Evolutionary conservation across 2,888 invertebrate species (phyloP), one percentile per base, ranked within the genome.

Genomic region (Drosophila suboccidentalis): DNA sequence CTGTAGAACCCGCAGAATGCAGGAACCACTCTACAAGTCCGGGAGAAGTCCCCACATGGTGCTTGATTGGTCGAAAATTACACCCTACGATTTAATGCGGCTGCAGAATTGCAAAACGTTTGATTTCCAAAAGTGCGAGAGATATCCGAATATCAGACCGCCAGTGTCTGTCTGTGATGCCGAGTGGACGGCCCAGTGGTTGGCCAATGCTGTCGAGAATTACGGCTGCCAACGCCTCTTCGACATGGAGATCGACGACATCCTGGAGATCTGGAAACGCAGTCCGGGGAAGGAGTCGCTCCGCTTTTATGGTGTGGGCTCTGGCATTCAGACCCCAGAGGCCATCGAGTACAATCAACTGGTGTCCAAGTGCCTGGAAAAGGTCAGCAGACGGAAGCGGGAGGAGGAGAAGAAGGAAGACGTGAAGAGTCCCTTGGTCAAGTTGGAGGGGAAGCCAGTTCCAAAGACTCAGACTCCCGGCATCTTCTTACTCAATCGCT

Each of bases 81-180:
- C 47, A 9, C 26, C 39, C 3, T 75, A 55, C 38, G 54, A 68
- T 59, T 38, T 59, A 1, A 63, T 59, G 43, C 49, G 43, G 5
- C 2, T 44, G 17, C 57, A 73, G 10, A 50, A 59, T 13, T 60
- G 46, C 39, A 69, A 63, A 29, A 1, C 34, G 0, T 51, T 22
- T 19, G 11, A 53, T 3, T 60, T 29, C 32, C 39, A 10, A 0
- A 19, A 11, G 10, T 2, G 11, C 2, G 69, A 75, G 41, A 39
- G 9, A 0, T 75, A 69, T 17, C 44, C 51, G 1, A 62, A 17
- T n/a, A 38, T 68, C 17, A 49, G n/a, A 17, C 59, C 54, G 1
- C 49, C 49, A 0, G 3, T 10, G 4, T 41, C 46, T 1, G 4
- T 3, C 3, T 64, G 67, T 38, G 4, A 36, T 10, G 11, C 38